A percentile compares a stretch with the other conserved stretches of the same genome.
Conservation (phyloP, 2,888 invertebrate species). For the Parthenolecanium corni region DNA sequence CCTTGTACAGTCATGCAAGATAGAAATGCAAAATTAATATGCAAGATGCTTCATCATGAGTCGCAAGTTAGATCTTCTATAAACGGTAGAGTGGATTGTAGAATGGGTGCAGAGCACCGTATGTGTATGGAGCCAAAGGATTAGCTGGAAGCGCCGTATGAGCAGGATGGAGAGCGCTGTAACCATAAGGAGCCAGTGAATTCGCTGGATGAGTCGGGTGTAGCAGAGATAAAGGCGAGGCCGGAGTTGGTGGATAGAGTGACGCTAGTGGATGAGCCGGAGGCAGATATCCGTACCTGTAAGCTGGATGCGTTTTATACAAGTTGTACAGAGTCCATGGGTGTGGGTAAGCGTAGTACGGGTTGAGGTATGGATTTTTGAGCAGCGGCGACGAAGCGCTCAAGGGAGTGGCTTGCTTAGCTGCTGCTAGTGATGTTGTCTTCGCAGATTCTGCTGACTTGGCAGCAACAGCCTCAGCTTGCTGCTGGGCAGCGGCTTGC, state of each 20-base stretch:
- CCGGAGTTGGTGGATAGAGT: slow-evolving; percentile 10
- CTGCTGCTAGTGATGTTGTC: not conserved
- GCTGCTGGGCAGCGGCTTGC: not conserved
- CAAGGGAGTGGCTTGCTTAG: too few species aligned
- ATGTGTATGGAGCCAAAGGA: slow-evolving; percentile 12
- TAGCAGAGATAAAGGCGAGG: not conserved
- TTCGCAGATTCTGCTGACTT: not conserved
- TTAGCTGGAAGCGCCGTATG: slow-evolving; percentile 4
- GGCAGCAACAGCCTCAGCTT: not conserved
- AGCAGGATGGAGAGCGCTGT: not conserved
- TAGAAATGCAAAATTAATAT: too few species aligned
- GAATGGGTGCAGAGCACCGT: slow-evolving; percentile 7
- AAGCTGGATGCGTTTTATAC: slow-evolving; percentile 18
- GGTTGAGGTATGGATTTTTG: slow-evolving; percentile 6
- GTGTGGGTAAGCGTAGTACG: slow-evolving; percentile 14
- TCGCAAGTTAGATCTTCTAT: too few species aligned
- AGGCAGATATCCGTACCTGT: slow-evolving; percentile 11
- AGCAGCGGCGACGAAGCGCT: not conserved
- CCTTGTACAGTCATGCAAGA: too few species aligned
- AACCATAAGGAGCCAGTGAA: not conserved
- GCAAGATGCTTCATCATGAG: too few species aligned
- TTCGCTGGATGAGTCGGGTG: not conserved
- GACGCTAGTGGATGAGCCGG: slow-evolving; percentile 9
- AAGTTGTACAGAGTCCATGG: slow-evolving; percentile 20
- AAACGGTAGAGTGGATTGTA: slow-evolving; percentile 24